phyloP scores from a whole-genome alignment of 2,888 invertebrate species.

The Odiellus spinosus region DNA sequence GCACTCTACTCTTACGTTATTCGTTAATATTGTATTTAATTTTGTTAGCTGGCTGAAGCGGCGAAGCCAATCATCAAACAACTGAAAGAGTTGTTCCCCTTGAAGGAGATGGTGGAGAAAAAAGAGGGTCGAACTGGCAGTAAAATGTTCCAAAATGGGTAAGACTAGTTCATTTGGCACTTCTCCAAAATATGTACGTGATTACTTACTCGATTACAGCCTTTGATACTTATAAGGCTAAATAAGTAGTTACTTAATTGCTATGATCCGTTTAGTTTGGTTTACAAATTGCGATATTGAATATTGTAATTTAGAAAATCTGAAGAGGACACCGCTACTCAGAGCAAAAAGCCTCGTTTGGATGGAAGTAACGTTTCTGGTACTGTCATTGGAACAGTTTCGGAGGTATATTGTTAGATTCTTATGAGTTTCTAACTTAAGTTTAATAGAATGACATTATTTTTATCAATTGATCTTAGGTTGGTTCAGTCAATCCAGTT shows the following conservation, averaged over 20 bases:
- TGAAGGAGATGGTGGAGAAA: conserved; percentile 23
- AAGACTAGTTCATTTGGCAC: too few species aligned
- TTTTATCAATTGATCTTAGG: conserved; percentile 4
- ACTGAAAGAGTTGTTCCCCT: conserved; percentile 25
- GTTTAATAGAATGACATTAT: too few species aligned
- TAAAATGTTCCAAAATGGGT: conserved; percentile 26
- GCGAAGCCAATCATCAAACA: conserved; percentile 24
- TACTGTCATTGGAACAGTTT: conserved; percentile 7
- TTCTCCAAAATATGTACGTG: too few species aligned
- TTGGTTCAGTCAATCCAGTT: conserved; percentile 11
- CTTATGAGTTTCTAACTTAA: background rate
- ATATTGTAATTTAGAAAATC: too few species aligned
- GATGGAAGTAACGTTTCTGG: background rate
- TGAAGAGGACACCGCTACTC: too few species aligned
- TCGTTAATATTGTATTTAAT: background rate
- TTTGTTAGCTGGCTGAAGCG: conserved; percentile 21
- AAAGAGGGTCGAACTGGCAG: conserved; percentile 26
- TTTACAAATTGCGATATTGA: too few species aligned
- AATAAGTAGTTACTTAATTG: too few species aligned
- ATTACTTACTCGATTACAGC: too few species aligned
- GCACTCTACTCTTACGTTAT: background rate
- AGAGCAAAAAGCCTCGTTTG: too few species aligned
- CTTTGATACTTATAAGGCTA: too few species aligned
- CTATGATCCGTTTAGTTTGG: too few species aligned
- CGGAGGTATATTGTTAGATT: conserved; percentile 2